phyloP scores from a whole-genome alignment of 2,113 vertebrate genomes.

The Cheilinus undulatus region DNA sequence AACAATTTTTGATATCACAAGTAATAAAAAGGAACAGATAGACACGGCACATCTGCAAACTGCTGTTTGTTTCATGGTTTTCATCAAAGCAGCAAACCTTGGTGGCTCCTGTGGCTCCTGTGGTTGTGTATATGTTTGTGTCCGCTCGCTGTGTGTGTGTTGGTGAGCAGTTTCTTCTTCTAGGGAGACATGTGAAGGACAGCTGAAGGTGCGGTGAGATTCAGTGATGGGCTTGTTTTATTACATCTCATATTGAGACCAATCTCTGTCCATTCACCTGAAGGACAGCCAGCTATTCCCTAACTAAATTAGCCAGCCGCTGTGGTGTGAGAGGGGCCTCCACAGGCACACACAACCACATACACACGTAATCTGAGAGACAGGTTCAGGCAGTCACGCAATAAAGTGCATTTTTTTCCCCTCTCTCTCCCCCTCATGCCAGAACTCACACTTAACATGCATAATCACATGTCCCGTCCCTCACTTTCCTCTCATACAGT shows the following conservation, averaged over 20 bases:
- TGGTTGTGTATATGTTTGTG: not conserved
- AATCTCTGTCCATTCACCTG: constrained; percentile 81
- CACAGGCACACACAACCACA: constrained; percentile 37
- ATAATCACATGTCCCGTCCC: constrained; percentile 40
- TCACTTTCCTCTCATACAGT: constrained; percentile 3
- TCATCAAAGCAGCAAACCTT: constrained; percentile 18
- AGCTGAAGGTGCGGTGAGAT: constrained; percentile 76
- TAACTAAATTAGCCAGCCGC: constrained; percentile 80
- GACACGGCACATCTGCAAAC: not conserved
- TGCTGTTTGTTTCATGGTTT: constrained; percentile 18
- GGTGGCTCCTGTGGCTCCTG: not conserved
- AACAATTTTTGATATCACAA: not conserved
- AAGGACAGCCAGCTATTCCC: constrained; percentile 84
- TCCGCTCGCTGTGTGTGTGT: constrained; percentile 15
- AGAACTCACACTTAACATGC: constrained; percentile 40
- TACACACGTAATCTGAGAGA: constrained; percentile 36
- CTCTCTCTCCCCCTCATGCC: constrained; percentile 18
- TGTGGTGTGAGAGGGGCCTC: constrained; percentile 66
- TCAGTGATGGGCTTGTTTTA: constrained; percentile 79
- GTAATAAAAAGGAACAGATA: not conserved
- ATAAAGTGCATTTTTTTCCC: constrained; percentile 35
- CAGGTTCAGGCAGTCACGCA: constrained; percentile 46
- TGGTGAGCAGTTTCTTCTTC: constrained; percentile 29
- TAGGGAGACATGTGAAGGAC: constrained; percentile 76
- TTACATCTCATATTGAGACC: constrained; percentile 85